Percentiles rank a stretch among this genome's conserved stretches.
Conservation (phyloP, 2,797 vertebrate species). For the Loriculus beryllinus region DNA sequence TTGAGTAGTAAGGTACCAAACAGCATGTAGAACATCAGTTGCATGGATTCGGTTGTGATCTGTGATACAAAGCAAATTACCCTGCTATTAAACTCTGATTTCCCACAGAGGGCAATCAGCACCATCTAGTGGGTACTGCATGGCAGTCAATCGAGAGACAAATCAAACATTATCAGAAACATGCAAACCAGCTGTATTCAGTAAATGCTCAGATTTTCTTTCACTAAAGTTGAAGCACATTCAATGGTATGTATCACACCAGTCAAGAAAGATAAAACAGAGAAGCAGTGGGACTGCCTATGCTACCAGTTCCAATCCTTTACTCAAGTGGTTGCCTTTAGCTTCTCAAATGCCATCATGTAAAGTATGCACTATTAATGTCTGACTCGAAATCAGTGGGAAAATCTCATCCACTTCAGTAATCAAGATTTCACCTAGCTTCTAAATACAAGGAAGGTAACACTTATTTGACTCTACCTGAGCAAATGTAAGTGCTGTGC, state of each 20-base stretch:
- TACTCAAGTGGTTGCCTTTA: background rate
- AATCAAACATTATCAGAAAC: background rate
- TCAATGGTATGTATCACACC: background rate
- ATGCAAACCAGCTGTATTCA: background rate
- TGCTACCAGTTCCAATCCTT: background rate
- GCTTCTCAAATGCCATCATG: background rate
- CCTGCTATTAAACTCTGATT: background rate
- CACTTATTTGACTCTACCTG: background rate
- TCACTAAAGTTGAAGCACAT: background rate
- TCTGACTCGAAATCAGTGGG: background rate
- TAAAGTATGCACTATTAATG: background rate
- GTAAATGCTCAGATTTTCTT: background rate
- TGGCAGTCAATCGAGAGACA: background rate
- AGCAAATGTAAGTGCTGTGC: background rate
- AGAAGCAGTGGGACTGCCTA: background rate
- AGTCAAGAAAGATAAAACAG: background rate
- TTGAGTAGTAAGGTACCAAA: constrained; percentile 97
- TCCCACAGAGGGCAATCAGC: constrained; percentile 3
- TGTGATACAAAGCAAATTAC: constrained; percentile 49
- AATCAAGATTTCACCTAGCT: background rate
- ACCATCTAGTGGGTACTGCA: constrained; percentile 68
- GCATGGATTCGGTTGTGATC: constrained; percentile 98
- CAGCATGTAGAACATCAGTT: constrained; percentile 97
- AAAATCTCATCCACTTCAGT: background rate
- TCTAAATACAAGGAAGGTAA: background rate